phyloP scores from a whole-genome alignment of 2,797 vertebrate genomes.

The Somateria mollissima region DNA sequence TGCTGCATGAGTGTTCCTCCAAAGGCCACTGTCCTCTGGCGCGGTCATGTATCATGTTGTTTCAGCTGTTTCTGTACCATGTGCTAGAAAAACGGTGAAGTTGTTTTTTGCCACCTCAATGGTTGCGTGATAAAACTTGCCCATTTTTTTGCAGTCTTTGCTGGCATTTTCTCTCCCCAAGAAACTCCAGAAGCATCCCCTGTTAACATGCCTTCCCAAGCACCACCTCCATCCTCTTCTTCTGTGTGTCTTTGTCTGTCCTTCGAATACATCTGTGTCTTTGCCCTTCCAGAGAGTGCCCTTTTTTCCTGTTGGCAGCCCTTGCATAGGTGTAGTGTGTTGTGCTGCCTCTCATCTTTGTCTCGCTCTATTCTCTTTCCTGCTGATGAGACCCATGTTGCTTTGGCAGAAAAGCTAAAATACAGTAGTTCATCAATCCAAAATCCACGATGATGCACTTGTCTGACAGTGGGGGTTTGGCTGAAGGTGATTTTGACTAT shows the following conservation, averaged over 20 bases:
- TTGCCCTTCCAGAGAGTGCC: conserved; percentile 66
- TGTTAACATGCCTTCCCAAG: conserved; percentile 1
- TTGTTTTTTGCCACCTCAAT: neutral
- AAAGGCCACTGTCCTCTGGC: neutral
- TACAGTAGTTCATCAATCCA: conserved; percentile 75
- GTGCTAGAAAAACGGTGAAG: neutral
- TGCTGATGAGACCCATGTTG: conserved; percentile 73
- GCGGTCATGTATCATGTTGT: accelerated
- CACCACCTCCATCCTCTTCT: neutral
- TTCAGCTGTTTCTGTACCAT: neutral
- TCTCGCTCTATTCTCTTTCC: conserved; percentile 58
- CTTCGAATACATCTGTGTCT: conserved; percentile 63
- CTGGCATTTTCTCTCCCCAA: neutral
- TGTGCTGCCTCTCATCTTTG: conserved; percentile 48
- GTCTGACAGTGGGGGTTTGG: conserved; percentile 68
- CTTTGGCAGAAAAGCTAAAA: conserved; percentile 73
- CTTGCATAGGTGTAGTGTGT: conserved; percentile 50
- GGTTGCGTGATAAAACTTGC: neutral
- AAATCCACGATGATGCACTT: conserved; percentile 57
- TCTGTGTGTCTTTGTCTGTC: conserved; percentile 17
- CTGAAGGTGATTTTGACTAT: conserved; percentile 73
- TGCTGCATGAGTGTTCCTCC: neutral
- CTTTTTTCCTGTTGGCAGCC: conserved; percentile 70
- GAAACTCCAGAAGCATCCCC: neutral
- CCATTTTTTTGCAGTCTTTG: neutral